Conservation (phyloP, 2,797 vertebrate species). For the Echiichthys vipera region DNA sequence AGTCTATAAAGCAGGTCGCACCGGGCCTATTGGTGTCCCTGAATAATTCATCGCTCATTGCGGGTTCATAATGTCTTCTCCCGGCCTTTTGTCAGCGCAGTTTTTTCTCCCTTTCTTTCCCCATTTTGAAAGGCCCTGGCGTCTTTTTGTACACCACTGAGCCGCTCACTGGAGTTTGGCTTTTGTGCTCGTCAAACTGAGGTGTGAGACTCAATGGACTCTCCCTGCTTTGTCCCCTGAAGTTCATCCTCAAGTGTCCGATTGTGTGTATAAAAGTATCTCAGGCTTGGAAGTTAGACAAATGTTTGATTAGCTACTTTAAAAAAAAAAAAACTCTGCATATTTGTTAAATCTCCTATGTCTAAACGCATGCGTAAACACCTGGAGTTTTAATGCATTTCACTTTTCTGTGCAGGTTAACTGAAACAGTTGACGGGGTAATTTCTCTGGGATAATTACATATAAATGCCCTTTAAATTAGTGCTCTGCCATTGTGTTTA, state of each 20-base stretch:
- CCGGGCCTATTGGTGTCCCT: conserved; percentile 91
- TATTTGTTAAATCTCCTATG: conserved; percentile 49
- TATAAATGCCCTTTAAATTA: background rate
- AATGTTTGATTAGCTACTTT: conserved; percentile 99
- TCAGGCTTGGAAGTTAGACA: conserved; percentile 96
- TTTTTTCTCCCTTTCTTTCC: conserved; percentile 95
- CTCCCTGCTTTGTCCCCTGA: conserved; percentile 96
- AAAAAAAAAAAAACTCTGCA: conserved; percentile 84
- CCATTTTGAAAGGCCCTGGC: conserved; percentile 96
- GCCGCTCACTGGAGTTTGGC: conserved; percentile 91
- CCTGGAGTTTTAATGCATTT: background rate
- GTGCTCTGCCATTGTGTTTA: background rate
- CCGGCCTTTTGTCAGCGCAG: conserved; percentile 92
- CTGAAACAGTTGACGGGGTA: background rate
- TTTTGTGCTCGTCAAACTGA: conserved; percentile 96
- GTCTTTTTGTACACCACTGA: conserved; percentile 96
- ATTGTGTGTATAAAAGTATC: conserved; percentile 93
- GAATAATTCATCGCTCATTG: conserved; percentile 99
- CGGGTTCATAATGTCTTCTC: conserved; percentile 99
- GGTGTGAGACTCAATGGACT: conserved; percentile 99
- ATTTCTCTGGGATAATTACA: background rate
- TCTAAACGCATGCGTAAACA: conserved; percentile 17
- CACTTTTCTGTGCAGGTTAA: background rate
- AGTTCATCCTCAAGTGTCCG: conserved; percentile 99
- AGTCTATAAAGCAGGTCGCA: conserved; percentile 93